Evolutionary conservation across 2,797 vertebrate genomes (phyloP), one percentile per base, ranked within the genome.

Genomic region (Melanotaenia parkinsoni): DNA sequence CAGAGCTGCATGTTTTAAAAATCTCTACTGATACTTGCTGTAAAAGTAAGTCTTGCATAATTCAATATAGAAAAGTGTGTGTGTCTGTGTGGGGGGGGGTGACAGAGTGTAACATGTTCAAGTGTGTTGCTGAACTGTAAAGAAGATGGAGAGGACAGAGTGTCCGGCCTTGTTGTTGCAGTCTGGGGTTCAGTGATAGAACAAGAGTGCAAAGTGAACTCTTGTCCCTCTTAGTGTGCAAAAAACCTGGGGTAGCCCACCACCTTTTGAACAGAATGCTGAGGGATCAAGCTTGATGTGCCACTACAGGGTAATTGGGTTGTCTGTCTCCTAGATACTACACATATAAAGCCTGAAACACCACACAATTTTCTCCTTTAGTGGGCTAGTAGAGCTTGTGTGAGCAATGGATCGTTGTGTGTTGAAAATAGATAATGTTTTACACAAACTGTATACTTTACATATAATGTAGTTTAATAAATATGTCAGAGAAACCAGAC

Each of bases 271-370:
- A 79, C 86, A 85, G 63, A 77, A 73, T 74, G 70, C 82, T 77
- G 62, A 58, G 67, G 38, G 80, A 86, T 86, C 81, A 70, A 66
- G 63, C 72, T 88, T 82, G 74, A 86, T 87, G 77, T 80, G 82
- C 66, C 85, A 80, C 87, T 72, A 77, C 67, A 75, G 88, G 83
- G 86, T 92, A 91, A 93, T 92, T 93, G 91, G 83, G 69, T 86
- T 88, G 87, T 90, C 90, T 82, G 65, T 89, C 88, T 88, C 61
- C 59, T 72, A 69, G 75, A 80, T 72, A 22, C 45, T 14, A 58
- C 63, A 70, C 65, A 77, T 43, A 75, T 20, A 76, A 73, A 77
- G 43, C 58, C 64, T 63, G 51, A 78, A 65, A 13, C 66, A 63
- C 75, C 16, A 63, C 57, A 47, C 54, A 43, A 18, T 33, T 61